These are phyloP conservation scores for Lamellibrachia columna DNA, from an alignment of 2,888 invertebrate species.

Conservation along the genomic window DNA sequence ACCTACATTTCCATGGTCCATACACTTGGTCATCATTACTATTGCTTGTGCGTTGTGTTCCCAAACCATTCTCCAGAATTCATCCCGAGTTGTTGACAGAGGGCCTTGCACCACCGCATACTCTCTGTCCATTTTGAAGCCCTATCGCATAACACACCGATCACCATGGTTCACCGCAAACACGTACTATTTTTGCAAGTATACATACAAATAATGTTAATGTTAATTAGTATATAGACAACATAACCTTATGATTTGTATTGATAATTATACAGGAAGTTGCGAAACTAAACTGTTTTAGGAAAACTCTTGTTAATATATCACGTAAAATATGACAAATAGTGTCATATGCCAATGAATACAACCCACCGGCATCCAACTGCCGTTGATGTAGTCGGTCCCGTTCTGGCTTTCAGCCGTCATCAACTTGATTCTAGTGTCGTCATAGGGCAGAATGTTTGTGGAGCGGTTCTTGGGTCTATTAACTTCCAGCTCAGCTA, in stretches of 20 bases:
- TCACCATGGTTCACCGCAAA: not conserved
- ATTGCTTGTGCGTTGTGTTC: slow-evolving; percentile 96
- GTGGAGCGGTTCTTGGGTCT: slow-evolving; percentile 96
- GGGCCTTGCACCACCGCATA: slow-evolving; percentile 99
- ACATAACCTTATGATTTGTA: no score
- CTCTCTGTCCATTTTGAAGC: slow-evolving; percentile 93
- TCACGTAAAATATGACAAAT: no score
- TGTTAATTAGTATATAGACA: no score
- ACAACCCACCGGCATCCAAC: slow-evolving; percentile 75
- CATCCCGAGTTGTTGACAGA: slow-evolving; percentile 93
- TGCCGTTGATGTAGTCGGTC: slow-evolving; percentile 81
- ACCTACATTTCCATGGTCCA: slow-evolving; percentile 80
- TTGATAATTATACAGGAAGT: no score
- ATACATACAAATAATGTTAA: no score
- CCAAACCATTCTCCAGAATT: slow-evolving; percentile 99
- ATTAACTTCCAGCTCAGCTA: slow-evolving; percentile 91
- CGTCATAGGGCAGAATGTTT: slow-evolving; percentile 94
- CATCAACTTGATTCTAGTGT: slow-evolving; percentile 74
- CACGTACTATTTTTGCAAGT: no score
- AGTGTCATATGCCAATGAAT: not conserved
- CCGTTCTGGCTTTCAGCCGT: slow-evolving; percentile 70
- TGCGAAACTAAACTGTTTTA: no score
- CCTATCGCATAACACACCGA: slow-evolving; percentile 68
- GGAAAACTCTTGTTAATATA: no score
- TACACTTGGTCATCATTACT: slow-evolving; percentile 96